A percentile compares a stretch with the other conserved stretches of the same genome.
Conservation (phyloP, 2,888 invertebrate genomes). For the Meandrusa payeni region DNA sequence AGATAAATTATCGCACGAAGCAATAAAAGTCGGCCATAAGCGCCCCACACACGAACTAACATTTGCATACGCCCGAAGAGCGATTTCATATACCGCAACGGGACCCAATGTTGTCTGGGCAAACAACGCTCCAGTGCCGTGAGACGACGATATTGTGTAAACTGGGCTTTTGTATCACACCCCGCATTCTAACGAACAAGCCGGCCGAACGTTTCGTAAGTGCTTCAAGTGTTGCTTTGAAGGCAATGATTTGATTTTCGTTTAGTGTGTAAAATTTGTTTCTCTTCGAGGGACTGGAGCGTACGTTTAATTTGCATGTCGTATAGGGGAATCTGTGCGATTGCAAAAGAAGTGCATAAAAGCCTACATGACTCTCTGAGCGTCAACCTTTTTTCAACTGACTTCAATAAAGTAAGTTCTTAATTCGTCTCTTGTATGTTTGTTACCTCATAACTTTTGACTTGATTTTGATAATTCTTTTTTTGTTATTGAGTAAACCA, state of each 20-base stretch:
- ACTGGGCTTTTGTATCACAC: slow-evolving; percentile 23
- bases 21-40: slow-evolving; percentile 13
- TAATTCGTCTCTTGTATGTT: no score
- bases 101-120: slow-evolving; percentile 22
- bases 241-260: slow-evolving; percentile 16
- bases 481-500: no score
- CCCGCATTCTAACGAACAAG: slow-evolving; percentile 13
- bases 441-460: no score
- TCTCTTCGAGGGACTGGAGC: not conserved
- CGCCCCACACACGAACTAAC: slow-evolving; percentile 26
- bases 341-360: no score
- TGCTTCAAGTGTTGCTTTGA: slow-evolving; percentile 10
- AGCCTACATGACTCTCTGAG: no score
- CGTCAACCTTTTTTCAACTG: no score
- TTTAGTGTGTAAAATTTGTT: slow-evolving; percentile 3
- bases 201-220: slow-evolving; percentile 9
- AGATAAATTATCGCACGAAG: slow-evolving; percentile 8
- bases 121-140: slow-evolving; percentile 20
- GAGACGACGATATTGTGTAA: slow-evolving; percentile 27
- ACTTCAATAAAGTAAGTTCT: no score
- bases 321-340: no score
- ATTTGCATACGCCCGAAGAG: slow-evolving; percentile 29
- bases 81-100: slow-evolving; percentile 23
- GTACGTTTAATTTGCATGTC: slow-evolving; percentile 1
- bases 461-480: no score